Evolutionary conservation across 1,140 invertebrate genomes (phyloP), one percentile per base, ranked within the genome.

Genomic region (Oreohelix idahoensis): DNA sequence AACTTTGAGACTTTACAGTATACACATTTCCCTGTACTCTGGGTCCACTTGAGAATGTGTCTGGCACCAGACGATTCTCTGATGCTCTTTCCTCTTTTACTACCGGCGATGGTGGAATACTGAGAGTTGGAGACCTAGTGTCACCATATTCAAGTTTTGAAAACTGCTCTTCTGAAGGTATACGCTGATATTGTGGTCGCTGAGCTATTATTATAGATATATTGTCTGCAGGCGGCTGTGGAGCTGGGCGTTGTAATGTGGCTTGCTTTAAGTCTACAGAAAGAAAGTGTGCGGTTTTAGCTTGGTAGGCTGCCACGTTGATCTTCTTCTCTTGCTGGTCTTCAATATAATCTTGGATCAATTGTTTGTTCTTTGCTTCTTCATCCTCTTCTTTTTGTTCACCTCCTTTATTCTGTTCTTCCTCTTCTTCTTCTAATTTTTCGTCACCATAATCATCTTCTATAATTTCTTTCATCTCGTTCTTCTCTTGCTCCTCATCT

Each of bases 401-500:
- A 1, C 20, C 26, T 26, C 45, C 39, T 29, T 36, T 36, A 17
- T 81, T 38, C n/a, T 23, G 13, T 42, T 71, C 66, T 20, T 81
- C 69, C 8, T 71, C 66, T 23, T 71, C 79, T 70, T 49, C 69
- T 15, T 35, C 79, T 15, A n/a, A 35, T 73, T 71, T 35, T 11
- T 71, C 79, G 29, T 73, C 29, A 11, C 42, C 78, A 10, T 38
- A 20, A 0, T 26, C 71, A 13, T 38, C 36, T 23, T 77, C 51
- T 32, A 32, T 45, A n/a, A 66, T 69, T 71, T 35, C 29, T 39
- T 77, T 70, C 38, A 26, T 45, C 73, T 23, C 29, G 20, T 42
- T 26, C 35, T 81, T 32, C 13, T 70, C 32, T 11, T 66, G 1
- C 10, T n/a, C 42, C 69, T 35, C 63, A 32, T 83, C 63, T 32